phyloP scores from a whole-genome alignment of 2,113 vertebrate species.

The Corynorhinus townsendii region DNA sequence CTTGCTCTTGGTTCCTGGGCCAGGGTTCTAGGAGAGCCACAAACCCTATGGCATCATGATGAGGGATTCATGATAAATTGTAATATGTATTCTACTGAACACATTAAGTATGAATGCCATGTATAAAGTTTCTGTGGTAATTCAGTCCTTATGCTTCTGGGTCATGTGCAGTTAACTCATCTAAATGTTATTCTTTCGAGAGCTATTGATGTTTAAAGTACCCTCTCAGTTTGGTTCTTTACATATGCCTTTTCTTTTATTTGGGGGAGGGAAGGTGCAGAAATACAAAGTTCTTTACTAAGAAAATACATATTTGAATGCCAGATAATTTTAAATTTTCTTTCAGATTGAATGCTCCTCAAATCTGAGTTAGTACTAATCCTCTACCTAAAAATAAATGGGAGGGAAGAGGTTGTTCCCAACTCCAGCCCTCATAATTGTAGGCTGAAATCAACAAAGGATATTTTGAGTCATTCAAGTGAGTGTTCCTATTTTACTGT shows the following conservation, averaged over 20 bases:
- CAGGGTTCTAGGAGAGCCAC: neutral
- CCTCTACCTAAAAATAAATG: neutral
- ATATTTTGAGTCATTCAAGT: neutral
- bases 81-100: neutral
- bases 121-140: neutral
- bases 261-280: neutral
- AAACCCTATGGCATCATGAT: neutral
- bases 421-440: neutral
- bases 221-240: neutral
- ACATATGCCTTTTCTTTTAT: neutral
- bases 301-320: constrained; percentile 36
- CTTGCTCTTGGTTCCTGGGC: neutral
- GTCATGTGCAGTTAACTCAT: neutral
- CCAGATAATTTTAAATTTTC: neutral
- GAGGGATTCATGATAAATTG: neutral
- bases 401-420: neutral
- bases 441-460: neutral
- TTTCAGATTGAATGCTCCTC: neutral
- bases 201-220: neutral
- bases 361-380: neutral
- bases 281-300: constrained; percentile 12
- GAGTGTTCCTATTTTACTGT: neutral
- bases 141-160: constrained; percentile 23
- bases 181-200: neutral
- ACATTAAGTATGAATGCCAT: neutral